A percentile compares a stretch with the other conserved stretches of the same genome.
Evolutionary conservation across 2,113 vertebrate genomes (phyloP).

Genomic region (Petaurus breviceps): DNA sequence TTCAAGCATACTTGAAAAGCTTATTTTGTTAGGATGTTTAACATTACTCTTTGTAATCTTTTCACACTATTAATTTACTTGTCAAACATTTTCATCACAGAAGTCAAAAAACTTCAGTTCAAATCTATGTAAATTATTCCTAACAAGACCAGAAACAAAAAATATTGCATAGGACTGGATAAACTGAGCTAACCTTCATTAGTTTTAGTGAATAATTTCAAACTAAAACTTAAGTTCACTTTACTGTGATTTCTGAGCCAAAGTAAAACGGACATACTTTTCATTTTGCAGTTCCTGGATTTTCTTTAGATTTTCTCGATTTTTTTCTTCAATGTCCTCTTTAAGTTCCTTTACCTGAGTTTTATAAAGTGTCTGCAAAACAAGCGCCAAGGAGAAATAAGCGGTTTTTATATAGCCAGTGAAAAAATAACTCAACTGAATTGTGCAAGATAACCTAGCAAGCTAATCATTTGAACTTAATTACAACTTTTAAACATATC

Average conservation of each 20-base stretch:
- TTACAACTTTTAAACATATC: neutral
- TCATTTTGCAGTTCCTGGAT: constrained; percentile 94
- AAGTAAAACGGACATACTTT: constrained; percentile 86
- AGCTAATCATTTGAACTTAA: constrained; percentile 16
- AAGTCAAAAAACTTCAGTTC: constrained; percentile 40
- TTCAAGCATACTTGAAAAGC: too few relatives aligned
- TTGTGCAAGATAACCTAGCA: constrained; percentile 18
- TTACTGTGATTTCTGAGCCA: constrained; percentile 19
- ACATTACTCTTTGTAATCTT: neutral
- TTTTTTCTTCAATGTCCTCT: constrained; percentile 97
- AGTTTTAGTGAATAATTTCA: constrained; percentile 8
- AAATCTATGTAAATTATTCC: constrained; percentile 29
- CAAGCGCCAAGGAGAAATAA: constrained; percentile 56
- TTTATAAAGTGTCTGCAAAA: constrained; percentile 98
- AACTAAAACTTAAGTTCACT: constrained; percentile 40
- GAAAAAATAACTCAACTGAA: constrained; percentile 6
- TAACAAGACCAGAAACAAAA: neutral
- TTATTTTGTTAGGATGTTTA: too few relatives aligned
- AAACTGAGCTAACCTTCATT: neutral
- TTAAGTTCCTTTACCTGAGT: constrained; percentile 99
- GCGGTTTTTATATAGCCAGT: neutral
- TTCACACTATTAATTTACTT: neutral
- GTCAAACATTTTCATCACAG: neutral
- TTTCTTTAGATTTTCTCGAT: constrained; percentile 93
- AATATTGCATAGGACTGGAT: neutral